Percentiles rank a stretch among this genome's conserved stretches.
phyloP scores from a whole-genome alignment of 2,113 vertebrate genomes.

The Megaceryle torquata region DNA sequence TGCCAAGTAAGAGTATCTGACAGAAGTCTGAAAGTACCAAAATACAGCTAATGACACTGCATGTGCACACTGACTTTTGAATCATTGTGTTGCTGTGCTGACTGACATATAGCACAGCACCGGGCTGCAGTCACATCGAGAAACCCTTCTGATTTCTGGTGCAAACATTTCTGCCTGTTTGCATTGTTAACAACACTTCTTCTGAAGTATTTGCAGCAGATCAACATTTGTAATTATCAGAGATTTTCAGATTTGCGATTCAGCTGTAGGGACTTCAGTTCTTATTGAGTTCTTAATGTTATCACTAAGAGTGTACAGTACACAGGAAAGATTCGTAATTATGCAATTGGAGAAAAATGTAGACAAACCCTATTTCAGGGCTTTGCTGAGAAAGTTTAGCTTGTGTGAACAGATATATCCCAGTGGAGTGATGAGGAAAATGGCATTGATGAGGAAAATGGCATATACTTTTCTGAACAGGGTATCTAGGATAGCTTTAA shows the following conservation, averaged over 20 bases:
- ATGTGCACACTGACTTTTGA: neutral
- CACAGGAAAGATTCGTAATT: neutral
- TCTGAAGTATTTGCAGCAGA: neutral
- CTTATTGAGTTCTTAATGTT: neutral
- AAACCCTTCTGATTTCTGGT: neutral
- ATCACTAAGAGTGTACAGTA: neutral
- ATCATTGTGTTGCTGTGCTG: neutral
- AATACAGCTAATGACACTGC: neutral
- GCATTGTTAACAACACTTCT: neutral
- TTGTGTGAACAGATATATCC: neutral
- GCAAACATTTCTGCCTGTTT: neutral
- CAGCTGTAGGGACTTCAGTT: neutral
- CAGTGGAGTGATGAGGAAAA: neutral
- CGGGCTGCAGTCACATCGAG: accelerated
- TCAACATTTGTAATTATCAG: neutral
- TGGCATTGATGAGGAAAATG: neutral
- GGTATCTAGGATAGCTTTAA: neutral
- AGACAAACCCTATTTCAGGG: neutral
- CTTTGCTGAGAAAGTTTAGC: neutral
- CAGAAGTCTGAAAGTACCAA: neutral
- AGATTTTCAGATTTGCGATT: neutral
- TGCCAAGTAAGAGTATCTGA: neutral
- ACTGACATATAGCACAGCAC: neutral
- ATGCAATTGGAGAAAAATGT: neutral
- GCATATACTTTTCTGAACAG: neutral